Conservation (phyloP, 2,888 invertebrate genomes). For the Sericinus montela region DNA sequence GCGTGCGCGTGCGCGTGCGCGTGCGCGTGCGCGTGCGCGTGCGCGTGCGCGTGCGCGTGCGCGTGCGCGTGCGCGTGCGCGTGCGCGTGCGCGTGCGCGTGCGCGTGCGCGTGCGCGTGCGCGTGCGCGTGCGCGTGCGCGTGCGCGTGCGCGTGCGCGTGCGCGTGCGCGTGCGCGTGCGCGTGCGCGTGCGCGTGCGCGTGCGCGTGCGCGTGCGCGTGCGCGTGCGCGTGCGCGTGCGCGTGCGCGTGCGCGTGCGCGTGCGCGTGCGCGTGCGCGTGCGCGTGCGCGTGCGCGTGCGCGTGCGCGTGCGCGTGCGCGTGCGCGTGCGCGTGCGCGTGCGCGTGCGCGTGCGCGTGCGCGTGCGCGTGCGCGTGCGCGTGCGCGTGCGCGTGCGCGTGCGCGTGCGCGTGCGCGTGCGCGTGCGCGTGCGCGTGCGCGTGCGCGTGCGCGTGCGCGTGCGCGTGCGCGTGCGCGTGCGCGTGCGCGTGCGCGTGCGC, state of each 20-base stretch:
- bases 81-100: constrained; percentile 29
- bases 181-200: neutral
- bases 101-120: neutral
- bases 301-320: constrained; percentile 26
- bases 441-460: neutral
- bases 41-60: neutral
- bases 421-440: neutral
- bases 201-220: neutral
- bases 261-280: constrained; percentile 39
- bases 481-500: neutral
- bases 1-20: neutral
- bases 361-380: constrained; percentile 37
- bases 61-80: constrained; percentile 26
- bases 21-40: constrained; percentile 39
- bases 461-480: constrained; percentile 35
- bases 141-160: neutral
- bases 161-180: constrained; percentile 39
- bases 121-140: constrained; percentile 37
- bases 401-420: constrained; percentile 39
- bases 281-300: neutral
- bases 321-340: constrained; percentile 29
- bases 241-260: neutral
- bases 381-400: neutral
- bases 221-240: constrained; percentile 35
- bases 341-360: neutral